These are phyloP conservation scores for Burhinus bistriatus DNA, from an alignment of 2,113 vertebrate species.

Conservation along the genomic window DNA sequence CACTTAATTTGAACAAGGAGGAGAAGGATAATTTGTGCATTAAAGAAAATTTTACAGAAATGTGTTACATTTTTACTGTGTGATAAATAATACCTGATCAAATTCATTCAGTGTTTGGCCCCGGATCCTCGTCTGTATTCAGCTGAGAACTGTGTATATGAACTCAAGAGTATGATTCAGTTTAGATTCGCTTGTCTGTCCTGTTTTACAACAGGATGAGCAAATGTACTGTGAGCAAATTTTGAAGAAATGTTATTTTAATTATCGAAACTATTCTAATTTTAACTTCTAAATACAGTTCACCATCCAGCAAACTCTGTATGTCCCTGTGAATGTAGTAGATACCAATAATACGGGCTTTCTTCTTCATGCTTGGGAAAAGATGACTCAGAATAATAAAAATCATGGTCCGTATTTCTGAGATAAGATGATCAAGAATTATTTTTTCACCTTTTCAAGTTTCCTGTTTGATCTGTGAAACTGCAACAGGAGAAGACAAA, in stretches of 20 bases:
- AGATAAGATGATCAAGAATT: background rate
- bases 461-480: background rate
- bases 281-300: background rate
- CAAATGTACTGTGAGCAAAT: background rate
- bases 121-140: background rate
- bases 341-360: background rate
- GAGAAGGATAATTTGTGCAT: background rate
- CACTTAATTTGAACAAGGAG: background rate
- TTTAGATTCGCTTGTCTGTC: background rate
- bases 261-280: background rate
- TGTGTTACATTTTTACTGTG: background rate
- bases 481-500: background rate
- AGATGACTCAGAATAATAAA: background rate
- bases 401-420: background rate
- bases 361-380: background rate
- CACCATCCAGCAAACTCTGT: background rate
- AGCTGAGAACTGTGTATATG: background rate
- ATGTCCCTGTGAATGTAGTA: background rate
- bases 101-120: background rate
- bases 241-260: background rate
- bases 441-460: background rate
- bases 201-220: background rate
- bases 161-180: background rate
- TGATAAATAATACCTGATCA: background rate
- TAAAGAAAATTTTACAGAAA: background rate